Conservation (phyloP, 1,140 invertebrate species). For the Gonatopus flavifemur region DNA sequence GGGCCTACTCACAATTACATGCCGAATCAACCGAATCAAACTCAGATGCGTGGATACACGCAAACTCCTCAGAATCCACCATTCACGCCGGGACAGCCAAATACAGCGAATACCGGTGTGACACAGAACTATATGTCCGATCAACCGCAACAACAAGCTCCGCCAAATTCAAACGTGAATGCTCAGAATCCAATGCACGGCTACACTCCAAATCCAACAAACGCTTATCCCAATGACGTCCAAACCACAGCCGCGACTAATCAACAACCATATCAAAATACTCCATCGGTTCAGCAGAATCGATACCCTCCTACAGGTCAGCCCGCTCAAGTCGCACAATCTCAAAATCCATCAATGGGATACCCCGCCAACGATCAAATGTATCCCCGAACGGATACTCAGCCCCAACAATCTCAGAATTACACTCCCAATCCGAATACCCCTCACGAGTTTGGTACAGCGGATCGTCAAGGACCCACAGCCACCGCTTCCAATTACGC, state of each 20-base stretch:
- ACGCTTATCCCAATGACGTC: too few relatives aligned
- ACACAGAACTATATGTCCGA: conserved; percentile 26
- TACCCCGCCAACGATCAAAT: conserved; percentile 36
- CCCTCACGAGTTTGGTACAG: conserved; percentile 32
- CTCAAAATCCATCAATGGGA: conserved; percentile 28
- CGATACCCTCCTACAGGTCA: conserved; percentile 11
- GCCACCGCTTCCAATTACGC: conserved; percentile 34
- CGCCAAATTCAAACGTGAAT: conserved; percentile 11
- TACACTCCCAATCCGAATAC: conserved; percentile 27
- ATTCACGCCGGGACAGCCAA: conserved; percentile 15
- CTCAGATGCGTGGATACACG: conserved; percentile 31
- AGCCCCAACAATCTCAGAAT: conserved; percentile 33
- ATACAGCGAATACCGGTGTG: conserved; percentile 14
- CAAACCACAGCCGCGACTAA: too few relatives aligned
- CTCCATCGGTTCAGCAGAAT: conserved; percentile 25
- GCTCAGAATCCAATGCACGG: conserved; percentile 32
- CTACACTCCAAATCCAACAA: conserved; percentile 26
- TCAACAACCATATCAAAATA: too few relatives aligned
- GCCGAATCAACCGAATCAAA: conserved; percentile 25
- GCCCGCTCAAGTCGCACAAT: conserved; percentile 25
- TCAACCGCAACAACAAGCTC: conserved; percentile 34
- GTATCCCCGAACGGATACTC: conserved; percentile 32
- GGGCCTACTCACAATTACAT: conserved; percentile 25
- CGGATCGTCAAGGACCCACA: conserved; percentile 29
- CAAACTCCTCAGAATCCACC: conserved; percentile 17